These are phyloP conservation scores for Isotomurus palustris DNA, from an alignment of 2,888 invertebrate species.

Conservation along the genomic window DNA sequence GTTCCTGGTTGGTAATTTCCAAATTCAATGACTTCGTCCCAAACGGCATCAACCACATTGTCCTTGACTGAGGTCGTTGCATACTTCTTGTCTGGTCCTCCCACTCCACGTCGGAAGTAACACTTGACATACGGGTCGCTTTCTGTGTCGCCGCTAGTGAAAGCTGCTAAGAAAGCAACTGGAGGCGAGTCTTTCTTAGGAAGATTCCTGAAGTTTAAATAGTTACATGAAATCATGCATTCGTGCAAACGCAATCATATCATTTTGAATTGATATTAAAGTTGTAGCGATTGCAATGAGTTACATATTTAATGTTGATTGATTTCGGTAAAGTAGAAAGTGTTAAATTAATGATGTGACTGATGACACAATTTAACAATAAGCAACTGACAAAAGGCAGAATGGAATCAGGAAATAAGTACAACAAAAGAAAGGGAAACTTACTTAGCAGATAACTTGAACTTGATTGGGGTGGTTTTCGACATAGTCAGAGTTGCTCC, in stretches of 20 bases:
- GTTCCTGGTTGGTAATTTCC: slow-evolving; percentile 43
- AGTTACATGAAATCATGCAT: too few species aligned
- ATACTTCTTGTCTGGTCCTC: slow-evolving; percentile 38
- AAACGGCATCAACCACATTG: slow-evolving; percentile 42
- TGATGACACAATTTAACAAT: background rate
- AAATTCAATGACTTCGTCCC: slow-evolving; percentile 41
- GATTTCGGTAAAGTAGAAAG: background rate
- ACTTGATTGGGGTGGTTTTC: slow-evolving; percentile 36
- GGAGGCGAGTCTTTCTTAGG: slow-evolving; percentile 38
- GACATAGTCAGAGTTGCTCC: slow-evolving; percentile 35
- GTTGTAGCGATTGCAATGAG: background rate
- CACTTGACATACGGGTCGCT: slow-evolving; percentile 43
- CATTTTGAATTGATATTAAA: too few species aligned
- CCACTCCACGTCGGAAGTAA: slow-evolving; percentile 37
- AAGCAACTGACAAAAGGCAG: too few species aligned
- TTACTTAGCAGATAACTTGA: slow-evolving; percentile 38
- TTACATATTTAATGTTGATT: background rate
- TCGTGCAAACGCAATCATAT: too few species aligned
- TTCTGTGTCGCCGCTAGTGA: slow-evolving; percentile 32
- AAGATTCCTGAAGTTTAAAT: too few species aligned
- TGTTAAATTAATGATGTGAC: background rate
- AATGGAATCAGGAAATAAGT: too few species aligned
- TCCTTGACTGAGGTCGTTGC: slow-evolving; percentile 38
- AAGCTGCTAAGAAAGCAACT: slow-evolving; percentile 22
- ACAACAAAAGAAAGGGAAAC: background rate